A percentile compares a stretch with the other conserved stretches of the same genome.
phyloP scores from a whole-genome alignment of 2,113 vertebrate genomes.

The Theristicus caerulescens region DNA sequence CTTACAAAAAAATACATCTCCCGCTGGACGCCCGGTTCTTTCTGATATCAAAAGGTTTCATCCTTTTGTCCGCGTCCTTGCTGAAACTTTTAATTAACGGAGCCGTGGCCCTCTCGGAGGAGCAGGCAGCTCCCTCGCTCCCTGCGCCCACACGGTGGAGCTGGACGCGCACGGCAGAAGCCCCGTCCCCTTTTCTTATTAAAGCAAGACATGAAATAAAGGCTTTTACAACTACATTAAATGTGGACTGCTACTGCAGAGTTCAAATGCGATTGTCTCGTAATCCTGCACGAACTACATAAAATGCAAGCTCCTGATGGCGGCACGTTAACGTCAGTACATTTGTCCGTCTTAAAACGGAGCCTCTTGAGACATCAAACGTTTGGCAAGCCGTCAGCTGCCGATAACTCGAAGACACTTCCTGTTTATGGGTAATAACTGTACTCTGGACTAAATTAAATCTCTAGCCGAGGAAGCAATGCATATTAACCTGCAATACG shows the following conservation, averaged over 20 bases:
- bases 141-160: conserved; percentile 48
- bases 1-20: too few relatives aligned
- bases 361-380: not conserved
- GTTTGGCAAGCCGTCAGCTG: not conserved
- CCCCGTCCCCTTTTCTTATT: not conserved
- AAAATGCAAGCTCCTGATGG: accelerated
- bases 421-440: not conserved
- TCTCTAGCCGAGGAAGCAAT: not conserved
- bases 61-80: too few relatives aligned
- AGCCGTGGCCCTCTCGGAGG: not conserved
- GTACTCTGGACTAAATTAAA: too few relatives aligned
- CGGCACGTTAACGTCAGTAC: not conserved
- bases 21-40: not conserved
- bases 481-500: not conserved
- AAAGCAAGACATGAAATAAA: not conserved
- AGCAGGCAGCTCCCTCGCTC: not conserved
- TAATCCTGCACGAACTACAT: not conserved
- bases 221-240: not conserved
- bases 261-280: accelerated
- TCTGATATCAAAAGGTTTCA: not conserved
- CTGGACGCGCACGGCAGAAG: not conserved
- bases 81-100: not conserved
- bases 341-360: not conserved
- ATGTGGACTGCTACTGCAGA: not conserved
- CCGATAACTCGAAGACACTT: not conserved